A percentile compares a stretch with the other conserved stretches of the same genome.
Evolutionary conservation across 2,797 vertebrate species (phyloP).

Genomic region (Micromesistius poutassou): DNA sequence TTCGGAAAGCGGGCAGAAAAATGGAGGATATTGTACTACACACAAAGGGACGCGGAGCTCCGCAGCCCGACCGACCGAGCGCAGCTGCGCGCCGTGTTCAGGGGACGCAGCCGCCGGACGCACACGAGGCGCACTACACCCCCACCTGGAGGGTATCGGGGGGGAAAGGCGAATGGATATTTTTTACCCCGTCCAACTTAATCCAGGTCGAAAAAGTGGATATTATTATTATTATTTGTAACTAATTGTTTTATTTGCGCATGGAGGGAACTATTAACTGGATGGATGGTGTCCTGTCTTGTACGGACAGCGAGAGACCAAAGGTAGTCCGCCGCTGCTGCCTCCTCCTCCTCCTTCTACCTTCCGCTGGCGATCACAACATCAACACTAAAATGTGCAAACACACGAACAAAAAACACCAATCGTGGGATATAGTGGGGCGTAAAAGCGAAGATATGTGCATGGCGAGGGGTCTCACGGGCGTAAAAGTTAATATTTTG

Average conservation of each 20-base stretch:
- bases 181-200: no score
- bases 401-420: conserved; percentile 12
- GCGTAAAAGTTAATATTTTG: conserved; percentile 46
- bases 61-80: conserved; percentile 72
- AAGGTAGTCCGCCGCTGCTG: conserved; percentile 59
- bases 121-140: conserved; percentile 28
- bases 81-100: conserved; percentile 65
- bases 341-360: conserved; percentile 8
- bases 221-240: conserved; percentile 49
- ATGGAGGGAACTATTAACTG: conserved; percentile 57
- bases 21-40: conserved; percentile 99
- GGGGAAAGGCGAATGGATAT: no score
- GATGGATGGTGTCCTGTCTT: conserved; percentile 55
- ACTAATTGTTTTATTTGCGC: conserved; percentile 66
- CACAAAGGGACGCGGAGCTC: conserved; percentile 98
- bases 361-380: conserved; percentile 34
- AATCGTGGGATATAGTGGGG: conserved; percentile 8
- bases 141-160: no score
- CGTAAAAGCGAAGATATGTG: not conserved
- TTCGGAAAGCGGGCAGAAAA: conserved; percentile 85
- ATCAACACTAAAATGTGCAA: conserved; percentile 42
- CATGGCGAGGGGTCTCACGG: no score
- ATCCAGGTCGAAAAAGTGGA: no score
- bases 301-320: conserved; percentile 71
- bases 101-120: conserved; percentile 28